Percentiles rank a stretch among this genome's conserved stretches.
These are phyloP conservation scores for Deilephila porcellus DNA, from an alignment of 2,888 invertebrate species.

Conservation along the genomic window DNA sequence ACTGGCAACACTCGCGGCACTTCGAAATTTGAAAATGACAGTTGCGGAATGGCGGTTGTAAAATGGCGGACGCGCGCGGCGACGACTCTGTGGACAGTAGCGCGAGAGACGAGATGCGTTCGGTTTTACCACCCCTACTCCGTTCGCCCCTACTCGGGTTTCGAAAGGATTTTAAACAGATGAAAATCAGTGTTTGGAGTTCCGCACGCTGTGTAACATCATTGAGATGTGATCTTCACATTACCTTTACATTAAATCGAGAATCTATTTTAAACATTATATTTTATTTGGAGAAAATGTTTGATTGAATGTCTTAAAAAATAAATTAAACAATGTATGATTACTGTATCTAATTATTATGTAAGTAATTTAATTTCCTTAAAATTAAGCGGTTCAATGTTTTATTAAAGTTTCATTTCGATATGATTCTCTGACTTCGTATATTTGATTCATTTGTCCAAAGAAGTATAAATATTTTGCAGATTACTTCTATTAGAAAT, in stretches of 20 bases:
- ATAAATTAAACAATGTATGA: too few relatives aligned
- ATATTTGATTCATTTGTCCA: not conserved
- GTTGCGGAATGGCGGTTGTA: conserved; percentile 52
- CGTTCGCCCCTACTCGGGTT: conserved; percentile 72
- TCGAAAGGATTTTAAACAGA: conserved; percentile 75
- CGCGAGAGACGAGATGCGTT: conserved; percentile 65
- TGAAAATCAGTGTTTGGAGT: conserved; percentile 52
- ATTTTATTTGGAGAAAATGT: too few relatives aligned
- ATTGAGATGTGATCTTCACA: not conserved
- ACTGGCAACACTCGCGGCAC: conserved; percentile 45
- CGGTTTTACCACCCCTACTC: conserved; percentile 83
- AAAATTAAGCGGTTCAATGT: too few relatives aligned
- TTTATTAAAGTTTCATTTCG: not conserved
- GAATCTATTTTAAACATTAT: too few relatives aligned
- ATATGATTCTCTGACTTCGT: not conserved
- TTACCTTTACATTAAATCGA: too few relatives aligned
- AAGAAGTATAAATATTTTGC: too few relatives aligned
- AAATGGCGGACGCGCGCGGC: conserved; percentile 62
- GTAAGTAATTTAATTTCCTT: too few relatives aligned
- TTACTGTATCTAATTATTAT: too few relatives aligned
- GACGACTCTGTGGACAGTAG: conserved; percentile 68
- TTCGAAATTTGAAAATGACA: conserved; percentile 51
- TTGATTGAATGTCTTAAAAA: too few relatives aligned
- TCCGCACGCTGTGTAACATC: conserved; percentile 10
- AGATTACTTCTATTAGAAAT: too few relatives aligned